Conservation (phyloP, 2,797 vertebrate genomes). For the Fundulus diaphanus region DNA sequence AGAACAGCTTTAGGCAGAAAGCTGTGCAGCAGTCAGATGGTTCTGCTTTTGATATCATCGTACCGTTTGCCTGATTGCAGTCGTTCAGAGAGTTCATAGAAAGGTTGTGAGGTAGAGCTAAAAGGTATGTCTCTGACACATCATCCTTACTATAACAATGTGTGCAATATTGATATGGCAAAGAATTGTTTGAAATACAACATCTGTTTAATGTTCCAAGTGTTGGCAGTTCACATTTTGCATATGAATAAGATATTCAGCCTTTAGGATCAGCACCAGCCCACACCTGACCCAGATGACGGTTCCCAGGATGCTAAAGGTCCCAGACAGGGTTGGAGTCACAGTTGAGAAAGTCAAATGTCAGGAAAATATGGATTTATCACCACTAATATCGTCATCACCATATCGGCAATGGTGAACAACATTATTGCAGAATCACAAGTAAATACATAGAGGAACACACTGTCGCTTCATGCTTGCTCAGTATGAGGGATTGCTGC, state of each 20-base stretch:
- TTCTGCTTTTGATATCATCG: not conserved
- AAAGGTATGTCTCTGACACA: not conserved
- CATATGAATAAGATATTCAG: not conserved
- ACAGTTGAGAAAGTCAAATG: not conserved
- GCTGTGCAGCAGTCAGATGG: not conserved
- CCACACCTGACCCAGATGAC: not conserved
- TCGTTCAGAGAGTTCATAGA: not conserved
- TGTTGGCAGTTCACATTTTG: not conserved
- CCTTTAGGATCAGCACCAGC: too few species aligned
- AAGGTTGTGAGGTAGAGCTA: not conserved
- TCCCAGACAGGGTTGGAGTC: not conserved
- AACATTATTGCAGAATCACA: too few species aligned
- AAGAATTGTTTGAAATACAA: not conserved
- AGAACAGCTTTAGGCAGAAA: not conserved
- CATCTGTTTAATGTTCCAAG: not conserved
- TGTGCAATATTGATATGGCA: not conserved
- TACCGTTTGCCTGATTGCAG: not conserved
- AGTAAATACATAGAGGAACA: too few species aligned
- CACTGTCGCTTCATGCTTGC: too few species aligned
- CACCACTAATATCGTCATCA: not conserved
- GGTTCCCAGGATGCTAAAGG: not conserved
- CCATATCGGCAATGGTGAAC: not conserved
- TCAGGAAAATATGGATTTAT: not conserved
- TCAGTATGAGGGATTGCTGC: too few species aligned
- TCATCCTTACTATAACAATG: not conserved